Base-by-base conservation (phyloP, 2,888 invertebrate species). In the Parnassius glacialis region DNA sequence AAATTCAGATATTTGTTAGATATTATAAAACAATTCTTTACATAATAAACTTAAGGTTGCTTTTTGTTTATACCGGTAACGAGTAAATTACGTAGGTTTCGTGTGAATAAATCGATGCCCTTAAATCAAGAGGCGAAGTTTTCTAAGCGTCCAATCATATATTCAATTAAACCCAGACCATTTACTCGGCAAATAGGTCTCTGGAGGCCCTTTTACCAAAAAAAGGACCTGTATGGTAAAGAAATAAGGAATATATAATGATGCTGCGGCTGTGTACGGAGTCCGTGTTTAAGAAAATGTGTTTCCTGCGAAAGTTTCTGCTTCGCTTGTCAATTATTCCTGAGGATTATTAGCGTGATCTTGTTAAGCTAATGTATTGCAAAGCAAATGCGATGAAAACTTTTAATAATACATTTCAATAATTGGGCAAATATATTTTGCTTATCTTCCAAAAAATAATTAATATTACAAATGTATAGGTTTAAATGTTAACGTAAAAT, bases 101-200 rank as follows among this genome's bases (percentile, higher is more conserved):
- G 63, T 63, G 63, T 59, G 63, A 63, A 63, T 63, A 63, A 63
- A 63, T 63, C 63, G 59, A 63, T 59, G 63, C 59, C 56, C 52
- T 59, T 59, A 63, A 63, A 63, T 63, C 63, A 63, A 57, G 59
- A 57, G 63, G 63, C 63, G 56, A 63, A 56, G 41, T 63, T 63
- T 63, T 63, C 59, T 63, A 63, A 63, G 63, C 63, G 56, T 45
- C 63, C 63, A 63, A 63, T 63, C 59, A 63, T 63, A 63, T 63
- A 63, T 63, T 63, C 63, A 63, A 63, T 63, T 63, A 59, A 63
- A 63, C 56, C 59, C 63, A 52, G 59, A 52, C 63, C 63, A 63
- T 63, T 63, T 63, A 59, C 59, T 56, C 52, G 56, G 52, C 63
- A 59, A 63, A 63, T 63, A 59, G 63, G 59, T 56, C 59, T 59